phyloP scores from a whole-genome alignment of 2,797 vertebrate genomes.

The Macroramphosus scolopax region DNA sequence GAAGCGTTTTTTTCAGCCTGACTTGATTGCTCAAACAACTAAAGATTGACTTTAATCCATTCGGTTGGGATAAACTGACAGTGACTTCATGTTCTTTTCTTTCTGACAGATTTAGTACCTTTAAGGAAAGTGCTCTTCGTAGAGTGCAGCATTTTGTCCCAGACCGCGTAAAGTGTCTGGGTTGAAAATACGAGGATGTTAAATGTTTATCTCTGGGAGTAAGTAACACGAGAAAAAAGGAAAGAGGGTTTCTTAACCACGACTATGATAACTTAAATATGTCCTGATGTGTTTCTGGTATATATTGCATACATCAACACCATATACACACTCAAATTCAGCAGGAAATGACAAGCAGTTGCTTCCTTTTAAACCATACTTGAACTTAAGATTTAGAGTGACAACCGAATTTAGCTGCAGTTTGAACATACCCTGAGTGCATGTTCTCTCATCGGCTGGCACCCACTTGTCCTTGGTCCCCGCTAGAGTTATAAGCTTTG shows the following conservation, averaged over 20 bases:
- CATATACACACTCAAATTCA: constrained; percentile 1
- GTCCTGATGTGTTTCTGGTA: constrained; percentile 5
- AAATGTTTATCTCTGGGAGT: constrained; percentile 10
- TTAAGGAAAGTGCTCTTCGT: background rate
- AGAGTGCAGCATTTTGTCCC: constrained; percentile 28
- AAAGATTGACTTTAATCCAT: constrained; percentile 24
- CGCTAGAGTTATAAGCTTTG: constrained; percentile 59
- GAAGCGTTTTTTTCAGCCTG: constrained; percentile 1
- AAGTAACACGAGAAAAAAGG: no score
- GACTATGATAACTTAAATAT: no score
- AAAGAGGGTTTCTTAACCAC: no score
- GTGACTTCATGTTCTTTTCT: constrained; percentile 22
- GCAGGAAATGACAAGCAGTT: background rate
- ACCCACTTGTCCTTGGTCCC: constrained; percentile 64
- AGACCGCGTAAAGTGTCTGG: constrained; percentile 19
- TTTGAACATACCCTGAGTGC: constrained; percentile 37
- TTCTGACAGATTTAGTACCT: constrained; percentile 18
- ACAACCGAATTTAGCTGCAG: constrained; percentile 41
- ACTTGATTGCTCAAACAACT: constrained; percentile 19
- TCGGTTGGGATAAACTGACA: constrained; percentile 12
- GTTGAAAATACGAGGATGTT: constrained; percentile 12
- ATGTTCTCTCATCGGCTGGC: constrained; percentile 69
- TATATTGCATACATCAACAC: constrained; percentile 2
- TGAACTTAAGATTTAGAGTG: constrained; percentile 42
- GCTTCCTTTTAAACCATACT: no score